These are phyloP conservation scores for Pyrgus malvae DNA, from an alignment of 2,888 invertebrate species.

Conservation along the genomic window DNA sequence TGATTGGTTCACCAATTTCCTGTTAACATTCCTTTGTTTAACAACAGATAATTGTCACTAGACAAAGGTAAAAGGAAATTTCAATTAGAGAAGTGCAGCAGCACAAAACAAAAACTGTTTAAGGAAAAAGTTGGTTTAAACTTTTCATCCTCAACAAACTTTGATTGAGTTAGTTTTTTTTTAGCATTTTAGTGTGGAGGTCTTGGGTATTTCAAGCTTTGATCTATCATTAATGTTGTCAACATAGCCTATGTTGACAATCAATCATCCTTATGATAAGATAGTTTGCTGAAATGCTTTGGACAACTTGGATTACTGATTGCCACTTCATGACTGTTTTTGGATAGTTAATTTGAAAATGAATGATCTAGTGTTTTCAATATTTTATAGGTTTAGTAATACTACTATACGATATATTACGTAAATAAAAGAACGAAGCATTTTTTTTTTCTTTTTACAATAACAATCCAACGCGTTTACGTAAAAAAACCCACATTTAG, in stretches of 20 bases:
- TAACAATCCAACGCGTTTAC: too few relatives aligned
- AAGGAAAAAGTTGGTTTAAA: background rate
- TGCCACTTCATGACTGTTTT: constrained; percentile 2
- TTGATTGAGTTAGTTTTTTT: too few relatives aligned
- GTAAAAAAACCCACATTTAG: too few relatives aligned
- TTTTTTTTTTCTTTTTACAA: too few relatives aligned
- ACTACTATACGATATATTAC: too few relatives aligned
- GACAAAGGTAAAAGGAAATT: constrained; percentile 21
- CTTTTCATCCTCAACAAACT: background rate
- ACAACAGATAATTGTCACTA: constrained; percentile 11
- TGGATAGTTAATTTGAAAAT: background rate
- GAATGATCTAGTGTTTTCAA: too few relatives aligned
- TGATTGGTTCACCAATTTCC: constrained; percentile 15
- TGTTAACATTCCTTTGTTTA: constrained; percentile 9
- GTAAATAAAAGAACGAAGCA: too few relatives aligned
- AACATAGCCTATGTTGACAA: too few relatives aligned
- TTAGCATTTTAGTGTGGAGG: too few relatives aligned
- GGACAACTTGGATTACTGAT: constrained; percentile 5
- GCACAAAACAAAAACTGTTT: background rate
- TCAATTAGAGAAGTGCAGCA: background rate
- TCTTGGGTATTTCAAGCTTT: too few relatives aligned
- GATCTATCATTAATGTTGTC: too few relatives aligned
- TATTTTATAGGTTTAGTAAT: too few relatives aligned
- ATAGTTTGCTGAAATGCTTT: background rate
- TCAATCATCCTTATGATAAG: constrained; percentile 14